phyloP scores from a whole-genome alignment of 2,888 invertebrate species.

The Tribolium freemani region DNA sequence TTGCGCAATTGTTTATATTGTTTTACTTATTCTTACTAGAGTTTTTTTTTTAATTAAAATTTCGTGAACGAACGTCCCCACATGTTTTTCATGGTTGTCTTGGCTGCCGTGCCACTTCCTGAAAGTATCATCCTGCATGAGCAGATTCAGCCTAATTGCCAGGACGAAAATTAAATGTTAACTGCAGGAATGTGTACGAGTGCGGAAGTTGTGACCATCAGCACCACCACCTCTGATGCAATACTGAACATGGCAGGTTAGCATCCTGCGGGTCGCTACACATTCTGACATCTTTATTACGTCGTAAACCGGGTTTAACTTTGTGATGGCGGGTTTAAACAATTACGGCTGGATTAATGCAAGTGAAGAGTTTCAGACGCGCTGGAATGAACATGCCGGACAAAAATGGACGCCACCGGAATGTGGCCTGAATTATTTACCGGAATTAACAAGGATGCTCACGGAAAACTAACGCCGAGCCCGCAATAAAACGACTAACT shows the following conservation, averaged over 20 bases:
- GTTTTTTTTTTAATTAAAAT: too few species aligned
- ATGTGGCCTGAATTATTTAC: background rate
- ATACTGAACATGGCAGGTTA: conserved; percentile 59
- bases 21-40: too few species aligned
- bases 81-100: conserved; percentile 23
- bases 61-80: too few species aligned
- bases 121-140: conserved; percentile 57
- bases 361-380: conserved; percentile 13
- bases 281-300: conserved; percentile 59
- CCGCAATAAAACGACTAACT: background rate
- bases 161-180: conserved; percentile 60
- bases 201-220: conserved; percentile 46
- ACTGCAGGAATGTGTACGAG: conserved; percentile 50
- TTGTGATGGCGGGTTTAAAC: conserved; percentile 29
- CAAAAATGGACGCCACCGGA: background rate
- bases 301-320: conserved; percentile 56
- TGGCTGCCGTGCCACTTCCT: conserved; percentile 53
- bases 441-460: background rate
- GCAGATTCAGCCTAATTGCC: conserved; percentile 58
- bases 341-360: conserved; percentile 23
- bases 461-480: background rate
- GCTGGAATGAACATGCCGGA: background rate
- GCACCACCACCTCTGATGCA: conserved; percentile 49
- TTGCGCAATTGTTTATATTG: too few species aligned
- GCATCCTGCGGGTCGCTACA: conserved; percentile 58